Evolutionary conservation across 2,888 invertebrate genomes (phyloP), one percentile per base, ranked within the genome.

Genomic region (Cabera pusaria): DNA sequence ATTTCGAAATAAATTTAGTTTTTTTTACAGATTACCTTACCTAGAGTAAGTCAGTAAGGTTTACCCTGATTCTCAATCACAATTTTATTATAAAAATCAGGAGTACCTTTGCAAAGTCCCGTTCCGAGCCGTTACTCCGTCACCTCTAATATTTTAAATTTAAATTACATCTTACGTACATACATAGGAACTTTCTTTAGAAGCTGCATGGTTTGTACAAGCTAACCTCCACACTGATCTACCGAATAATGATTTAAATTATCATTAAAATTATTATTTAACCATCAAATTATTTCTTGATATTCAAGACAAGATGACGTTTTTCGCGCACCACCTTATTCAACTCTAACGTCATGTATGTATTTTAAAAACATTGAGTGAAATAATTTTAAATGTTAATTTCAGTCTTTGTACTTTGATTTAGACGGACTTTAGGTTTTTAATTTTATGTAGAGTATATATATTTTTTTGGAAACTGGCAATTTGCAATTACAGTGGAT

Each of bases 201-300:
- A 88, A 88, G 88, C 88, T 88, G 88, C 88, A 87, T 83, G 83
- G 85, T 87, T 87, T 88, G 77, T 87, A 88, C 86, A 88, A 88
- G 87, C 87, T 87, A 87, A 82, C 80, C 82, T 80, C 81, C 87
- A 85, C 85, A 85, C 83, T 85, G 84, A 82, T 77, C 86, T 86
- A 87, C 82, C 76, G 69, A 82, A 77, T 82, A 80, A 82, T 81
- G 72, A 76, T 67, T 69, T 66, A 83, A 84, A 82, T 2, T 14
- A 14, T 14, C 14, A 72, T 74, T 70, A 79, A 73, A 57, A 62
- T 64, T 66, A 14, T 59, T 57, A 70, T n/a, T n/a, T n/a, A n/a
- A 68, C 65, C 70, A 68, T 74, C 66, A 78, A 79, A 74, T 74
- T 72, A 78, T 60, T n/a, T 78, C 74, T 79, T 69, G 75, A 71